phyloP scores from a whole-genome alignment of 1,140 invertebrate genomes.

The Harpegnathos saltator region DNA sequence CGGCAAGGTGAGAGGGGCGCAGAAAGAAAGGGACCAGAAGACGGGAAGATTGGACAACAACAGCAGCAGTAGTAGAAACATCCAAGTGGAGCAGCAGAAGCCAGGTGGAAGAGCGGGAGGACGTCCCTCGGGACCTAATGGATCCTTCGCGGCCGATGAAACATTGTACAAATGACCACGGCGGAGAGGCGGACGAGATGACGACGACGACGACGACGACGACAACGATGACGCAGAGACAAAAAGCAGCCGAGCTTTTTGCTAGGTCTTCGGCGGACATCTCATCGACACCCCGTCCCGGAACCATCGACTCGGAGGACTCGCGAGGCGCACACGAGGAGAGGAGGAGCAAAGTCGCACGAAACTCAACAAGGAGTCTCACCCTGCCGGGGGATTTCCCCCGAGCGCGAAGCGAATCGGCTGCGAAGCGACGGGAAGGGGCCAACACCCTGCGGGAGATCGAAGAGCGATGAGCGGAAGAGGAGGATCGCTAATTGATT shows the following conservation, averaged over 20 bases:
- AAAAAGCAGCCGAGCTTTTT: constrained; percentile 44
- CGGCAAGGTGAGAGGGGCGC: not conserved
- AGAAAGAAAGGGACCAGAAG: not conserved
- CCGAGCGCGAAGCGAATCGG: constrained; percentile 7
- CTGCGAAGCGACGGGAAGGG: not conserved
- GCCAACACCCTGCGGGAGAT: too few species aligned
- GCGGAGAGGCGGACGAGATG: not conserved
- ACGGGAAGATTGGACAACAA: constrained; percentile 23
- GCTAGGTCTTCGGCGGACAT: too few species aligned
- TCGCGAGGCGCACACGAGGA: constrained; percentile 9
- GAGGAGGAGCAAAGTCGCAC: constrained; percentile 5
- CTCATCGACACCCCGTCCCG: constrained; percentile 20
- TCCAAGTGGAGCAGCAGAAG: constrained; percentile 14
- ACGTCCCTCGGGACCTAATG: constrained; percentile 31
- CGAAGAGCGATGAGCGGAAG: not conserved
- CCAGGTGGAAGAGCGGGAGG: constrained; percentile 7
- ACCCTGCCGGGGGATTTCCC: not conserved
- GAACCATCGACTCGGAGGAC: constrained; percentile 33
- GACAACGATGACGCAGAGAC: constrained; percentile 12
- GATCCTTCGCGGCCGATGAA: constrained; percentile 42
- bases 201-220: too few species aligned
- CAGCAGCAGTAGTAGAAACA: not conserved
- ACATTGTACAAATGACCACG: constrained; percentile 51
- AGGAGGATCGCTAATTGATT: constrained; percentile 3
- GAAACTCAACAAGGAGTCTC: constrained; percentile 8